Evolutionary conservation across 2,888 invertebrate genomes (phyloP).

Genomic region (Diaprepes abbreviatus): DNA sequence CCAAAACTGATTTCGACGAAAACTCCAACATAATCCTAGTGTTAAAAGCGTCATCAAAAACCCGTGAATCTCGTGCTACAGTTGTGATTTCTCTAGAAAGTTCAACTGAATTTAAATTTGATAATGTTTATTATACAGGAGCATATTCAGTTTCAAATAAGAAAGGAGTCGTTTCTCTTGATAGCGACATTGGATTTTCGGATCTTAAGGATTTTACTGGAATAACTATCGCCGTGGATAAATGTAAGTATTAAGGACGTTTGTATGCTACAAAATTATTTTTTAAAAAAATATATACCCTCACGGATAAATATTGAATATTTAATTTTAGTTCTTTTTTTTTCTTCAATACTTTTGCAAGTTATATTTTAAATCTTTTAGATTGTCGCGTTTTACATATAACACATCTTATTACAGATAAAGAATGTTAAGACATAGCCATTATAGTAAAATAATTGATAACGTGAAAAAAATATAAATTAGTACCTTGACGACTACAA

Average conservation of each 20-base stretch:
- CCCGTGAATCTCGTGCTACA: conserved; percentile 36
- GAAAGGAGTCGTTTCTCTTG: conserved; percentile 28
- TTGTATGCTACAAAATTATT: too few species aligned
- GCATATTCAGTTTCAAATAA: conserved; percentile 46
- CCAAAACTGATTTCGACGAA: conserved; percentile 41
- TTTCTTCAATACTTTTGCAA: too few species aligned
- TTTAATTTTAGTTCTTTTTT: too few species aligned
- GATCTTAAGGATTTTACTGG: conserved; percentile 40
- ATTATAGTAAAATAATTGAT: too few species aligned
- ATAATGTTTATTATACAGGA: conserved; percentile 47
- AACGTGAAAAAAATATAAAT: too few species aligned
- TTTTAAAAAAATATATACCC: too few species aligned
- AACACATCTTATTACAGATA: too few species aligned
- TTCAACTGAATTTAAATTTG: conserved; percentile 47
- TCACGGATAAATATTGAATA: too few species aligned
- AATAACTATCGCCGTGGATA: conserved; percentile 32
- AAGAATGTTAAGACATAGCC: too few species aligned
- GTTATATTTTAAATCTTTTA: too few species aligned
- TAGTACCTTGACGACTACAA: too few species aligned
- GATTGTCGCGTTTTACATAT: too few species aligned
- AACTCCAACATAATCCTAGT: conserved; percentile 46
- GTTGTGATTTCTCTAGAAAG: conserved; percentile 42
- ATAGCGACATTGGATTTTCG: conserved; percentile 50
- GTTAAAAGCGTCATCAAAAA: conserved; percentile 43
- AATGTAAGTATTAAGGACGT: conserved; percentile 42